phyloP scores from a whole-genome alignment of 2,113 vertebrate species.

The Mobula birostris region DNA sequence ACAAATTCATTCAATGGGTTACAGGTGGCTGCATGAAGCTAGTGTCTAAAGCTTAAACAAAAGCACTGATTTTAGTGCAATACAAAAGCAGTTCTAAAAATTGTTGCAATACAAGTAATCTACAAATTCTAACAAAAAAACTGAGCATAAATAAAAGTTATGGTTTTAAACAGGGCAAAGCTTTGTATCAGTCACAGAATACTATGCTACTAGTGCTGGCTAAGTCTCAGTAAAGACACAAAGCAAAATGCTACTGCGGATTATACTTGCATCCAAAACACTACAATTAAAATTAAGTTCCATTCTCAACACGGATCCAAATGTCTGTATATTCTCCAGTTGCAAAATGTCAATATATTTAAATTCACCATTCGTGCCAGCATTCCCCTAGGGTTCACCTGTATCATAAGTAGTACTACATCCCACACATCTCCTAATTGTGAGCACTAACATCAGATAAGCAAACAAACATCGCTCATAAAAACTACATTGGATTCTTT shows the following conservation, averaged over 20 bases:
- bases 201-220: neutral
- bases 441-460: neutral
- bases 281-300: neutral
- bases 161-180: neutral
- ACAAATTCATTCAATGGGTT: neutral
- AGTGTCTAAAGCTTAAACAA: neutral
- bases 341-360: neutral
- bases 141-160: neutral
- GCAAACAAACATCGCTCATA: neutral
- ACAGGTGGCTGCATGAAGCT: neutral
- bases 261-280: neutral
- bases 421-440: neutral
- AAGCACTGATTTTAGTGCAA: neutral
- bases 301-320: neutral
- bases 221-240: neutral
- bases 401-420: neutral
- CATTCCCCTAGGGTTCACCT: neutral
- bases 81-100: neutral
- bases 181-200: neutral
- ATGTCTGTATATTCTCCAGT: neutral
- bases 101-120: neutral
- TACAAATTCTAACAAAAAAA: neutral
- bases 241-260: neutral
- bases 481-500: neutral
- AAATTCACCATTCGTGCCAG: neutral